These are phyloP conservation scores for Sula dactylatra DNA, from an alignment of 2,113 vertebrate genomes.

Conservation along the genomic window DNA sequence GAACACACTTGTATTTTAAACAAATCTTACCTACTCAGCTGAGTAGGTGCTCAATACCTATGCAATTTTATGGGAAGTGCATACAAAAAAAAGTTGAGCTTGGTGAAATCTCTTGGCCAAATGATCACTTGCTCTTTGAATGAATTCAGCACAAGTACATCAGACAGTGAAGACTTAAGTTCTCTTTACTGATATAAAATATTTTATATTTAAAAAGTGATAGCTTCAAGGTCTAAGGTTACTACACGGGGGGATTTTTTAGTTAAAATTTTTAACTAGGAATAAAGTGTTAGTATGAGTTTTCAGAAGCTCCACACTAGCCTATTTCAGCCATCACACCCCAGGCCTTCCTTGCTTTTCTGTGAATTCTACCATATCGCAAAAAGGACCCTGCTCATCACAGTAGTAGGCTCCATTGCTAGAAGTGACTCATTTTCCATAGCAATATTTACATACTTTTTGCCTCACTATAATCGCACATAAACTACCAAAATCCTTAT, in stretches of 20 bases:
- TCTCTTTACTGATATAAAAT: not conserved
- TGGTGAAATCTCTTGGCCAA: not conserved
- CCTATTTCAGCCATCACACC: not conserved
- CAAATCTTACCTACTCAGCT: not conserved
- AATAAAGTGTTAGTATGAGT: not conserved
- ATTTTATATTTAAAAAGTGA: not conserved
- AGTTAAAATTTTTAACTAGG: not conserved
- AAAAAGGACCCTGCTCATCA: not conserved
- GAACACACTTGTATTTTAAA: not conserved
- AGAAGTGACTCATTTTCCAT: not conserved
- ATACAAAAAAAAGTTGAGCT: not conserved
- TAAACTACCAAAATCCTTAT: not conserved
- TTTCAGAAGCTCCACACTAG: not conserved
- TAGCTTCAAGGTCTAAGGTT: not conserved
- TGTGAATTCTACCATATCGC: not conserved
- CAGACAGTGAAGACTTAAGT: not conserved
- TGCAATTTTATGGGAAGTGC: not conserved
- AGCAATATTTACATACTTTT: not conserved
- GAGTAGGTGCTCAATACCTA: not conserved
- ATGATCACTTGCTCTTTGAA: not conserved
- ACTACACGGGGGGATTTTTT: not conserved
- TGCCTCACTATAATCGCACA: not conserved
- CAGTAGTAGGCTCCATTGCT: not conserved
- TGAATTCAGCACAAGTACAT: not conserved
- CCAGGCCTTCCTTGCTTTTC: not conserved